A percentile compares a stretch with the other conserved stretches of the same genome.
phyloP scores from a whole-genome alignment of 2,113 vertebrate species.

The Antechinus flavipes region DNA sequence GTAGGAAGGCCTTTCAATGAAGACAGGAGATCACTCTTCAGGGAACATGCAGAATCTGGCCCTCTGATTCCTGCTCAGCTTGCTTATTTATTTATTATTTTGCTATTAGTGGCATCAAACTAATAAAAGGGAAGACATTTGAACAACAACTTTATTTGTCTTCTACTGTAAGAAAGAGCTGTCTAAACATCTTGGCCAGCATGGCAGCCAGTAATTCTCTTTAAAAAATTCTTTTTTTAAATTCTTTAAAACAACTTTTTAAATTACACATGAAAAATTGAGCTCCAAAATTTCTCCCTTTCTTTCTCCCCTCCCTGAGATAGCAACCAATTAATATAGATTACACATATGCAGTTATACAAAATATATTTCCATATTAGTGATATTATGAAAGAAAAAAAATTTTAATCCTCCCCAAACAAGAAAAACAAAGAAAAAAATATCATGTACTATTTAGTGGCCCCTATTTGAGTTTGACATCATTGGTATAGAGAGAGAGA shows the following conservation, averaged over 20 bases:
- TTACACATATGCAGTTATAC: no score
- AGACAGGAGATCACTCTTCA: not conserved
- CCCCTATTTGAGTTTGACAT: not conserved
- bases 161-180: not conserved
- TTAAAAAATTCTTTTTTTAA: no score
- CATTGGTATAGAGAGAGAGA: not conserved
- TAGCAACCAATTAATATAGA: no score
- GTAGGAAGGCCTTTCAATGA: not conserved
- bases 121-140: not conserved
- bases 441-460: not conserved
- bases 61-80: not conserved
- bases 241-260: not conserved
- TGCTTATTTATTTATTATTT: constrained; percentile 43
- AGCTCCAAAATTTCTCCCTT: not conserved
- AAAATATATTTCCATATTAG: not conserved
- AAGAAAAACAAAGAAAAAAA: not conserved
- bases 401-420: no score
- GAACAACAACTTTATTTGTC: not conserved
- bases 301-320: not conserved
- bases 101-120: constrained; percentile 27
- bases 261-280: not conserved
- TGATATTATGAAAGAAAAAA: not conserved
- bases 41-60: not conserved
- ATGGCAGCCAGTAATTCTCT: not conserved
- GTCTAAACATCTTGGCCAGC: not conserved